Percentiles rank a stretch among this genome's conserved stretches.
Evolutionary conservation across 2,797 vertebrate genomes (phyloP).

Genomic region (Channa striata): DNA sequence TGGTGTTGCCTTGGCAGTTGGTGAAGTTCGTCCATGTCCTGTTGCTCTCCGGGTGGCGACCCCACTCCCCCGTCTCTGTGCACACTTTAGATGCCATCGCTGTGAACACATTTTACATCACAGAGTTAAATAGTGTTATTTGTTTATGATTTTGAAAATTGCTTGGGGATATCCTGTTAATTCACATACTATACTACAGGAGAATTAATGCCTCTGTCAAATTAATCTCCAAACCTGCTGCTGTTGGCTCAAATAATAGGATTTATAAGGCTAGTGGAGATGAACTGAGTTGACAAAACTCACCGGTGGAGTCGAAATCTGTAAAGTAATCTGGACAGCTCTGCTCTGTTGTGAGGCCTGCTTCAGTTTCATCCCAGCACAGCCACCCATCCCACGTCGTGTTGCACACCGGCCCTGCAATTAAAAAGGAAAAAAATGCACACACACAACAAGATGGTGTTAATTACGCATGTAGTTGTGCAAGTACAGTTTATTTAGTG

Average conservation of each 20-base stretch:
- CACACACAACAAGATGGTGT: background rate
- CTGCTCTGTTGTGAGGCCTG: slow-evolving; percentile 87
- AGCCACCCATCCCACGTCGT: slow-evolving; percentile 98
- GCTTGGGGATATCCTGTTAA: no score
- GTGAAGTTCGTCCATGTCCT: slow-evolving; percentile 96
- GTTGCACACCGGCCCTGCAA: slow-evolving; percentile 85
- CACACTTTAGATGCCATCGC: slow-evolving; percentile 94
- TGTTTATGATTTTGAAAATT: no score
- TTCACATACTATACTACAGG: no score
- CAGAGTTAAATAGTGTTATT: no score
- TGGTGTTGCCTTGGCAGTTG: slow-evolving; percentile 81
- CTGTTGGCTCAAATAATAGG: no score
- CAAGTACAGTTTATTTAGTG: background rate
- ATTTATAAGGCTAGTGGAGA: no score
- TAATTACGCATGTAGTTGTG: no score
- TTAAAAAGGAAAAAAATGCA: background rate
- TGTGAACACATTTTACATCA: slow-evolving; percentile 52
- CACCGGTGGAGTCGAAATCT: slow-evolving; percentile 93
- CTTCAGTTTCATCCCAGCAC: slow-evolving; percentile 92
- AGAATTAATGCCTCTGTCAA: no score
- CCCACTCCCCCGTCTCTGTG: slow-evolving; percentile 90
- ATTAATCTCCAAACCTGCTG: no score
- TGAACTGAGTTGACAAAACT: background rate
- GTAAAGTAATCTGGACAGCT: slow-evolving; percentile 92
- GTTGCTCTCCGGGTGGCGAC: slow-evolving; percentile 92